These are phyloP conservation scores for Ganaspis sp. DNA, from an alignment of 1,140 invertebrate genomes.

Conservation along the genomic window DNA sequence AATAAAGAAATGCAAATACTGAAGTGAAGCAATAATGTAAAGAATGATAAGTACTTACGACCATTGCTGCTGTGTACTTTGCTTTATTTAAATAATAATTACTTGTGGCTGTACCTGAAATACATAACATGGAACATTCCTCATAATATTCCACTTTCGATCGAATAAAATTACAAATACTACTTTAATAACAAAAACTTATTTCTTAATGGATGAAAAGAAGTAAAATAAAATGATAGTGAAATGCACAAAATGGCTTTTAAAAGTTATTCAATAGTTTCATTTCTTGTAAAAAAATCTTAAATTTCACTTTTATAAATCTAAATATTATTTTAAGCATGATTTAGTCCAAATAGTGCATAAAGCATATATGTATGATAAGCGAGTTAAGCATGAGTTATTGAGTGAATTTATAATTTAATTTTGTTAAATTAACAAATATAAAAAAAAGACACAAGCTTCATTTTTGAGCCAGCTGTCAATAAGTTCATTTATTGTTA, in stretches of 20 bases:
- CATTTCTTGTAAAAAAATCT: no score
- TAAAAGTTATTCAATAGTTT: no score
- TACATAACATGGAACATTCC: conserved; percentile 73
- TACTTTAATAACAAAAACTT: no score
- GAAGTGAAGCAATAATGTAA: conserved; percentile 10
- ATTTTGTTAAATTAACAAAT: background rate
- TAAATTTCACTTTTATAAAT: no score
- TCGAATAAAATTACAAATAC: background rate
- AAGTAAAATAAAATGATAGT: no score
- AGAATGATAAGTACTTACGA: conserved; percentile 73
- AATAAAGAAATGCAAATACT: conserved; percentile 47
- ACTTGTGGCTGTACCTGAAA: conserved; percentile 75
- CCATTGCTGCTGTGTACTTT: conserved; percentile 73
- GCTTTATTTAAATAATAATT: conserved; percentile 71
- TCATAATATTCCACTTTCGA: conserved; percentile 51
- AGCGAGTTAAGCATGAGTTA: background rate
- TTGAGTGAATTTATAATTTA: conserved; percentile 24
- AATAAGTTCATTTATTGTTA: background rate
- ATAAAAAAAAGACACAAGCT: background rate
- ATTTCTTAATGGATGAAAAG: no score
- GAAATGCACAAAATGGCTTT: no score
- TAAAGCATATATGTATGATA: background rate
- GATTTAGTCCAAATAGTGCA: background rate
- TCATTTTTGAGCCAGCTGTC: background rate
- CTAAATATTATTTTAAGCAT: background rate